phyloP scores from a whole-genome alignment of 2,888 invertebrate species.

The Hemithea aestivaria region DNA sequence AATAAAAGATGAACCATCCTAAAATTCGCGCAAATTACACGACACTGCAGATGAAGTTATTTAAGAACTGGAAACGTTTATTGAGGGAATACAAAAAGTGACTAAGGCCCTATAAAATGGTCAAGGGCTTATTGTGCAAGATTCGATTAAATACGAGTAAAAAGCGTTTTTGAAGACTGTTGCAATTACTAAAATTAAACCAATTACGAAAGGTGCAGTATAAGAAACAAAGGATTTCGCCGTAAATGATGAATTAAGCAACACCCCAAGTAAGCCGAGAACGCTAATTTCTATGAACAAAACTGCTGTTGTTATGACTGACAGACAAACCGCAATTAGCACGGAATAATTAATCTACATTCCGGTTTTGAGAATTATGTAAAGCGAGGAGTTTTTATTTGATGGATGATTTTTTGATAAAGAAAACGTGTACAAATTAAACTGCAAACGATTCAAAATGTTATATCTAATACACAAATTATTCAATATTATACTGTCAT shows the following conservation, averaged over 20 bases:
- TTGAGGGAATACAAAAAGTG: constrained; percentile 11
- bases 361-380: constrained; percentile 12
- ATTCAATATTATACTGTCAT: too few species aligned
- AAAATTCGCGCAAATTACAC: constrained; percentile 38
- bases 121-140: constrained; percentile 12
- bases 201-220: constrained; percentile 21
- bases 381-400: neutral
- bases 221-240: constrained; percentile 33
- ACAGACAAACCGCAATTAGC: constrained; percentile 36
- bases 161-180: neutral
- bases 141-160: too few species aligned
- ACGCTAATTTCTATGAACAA: constrained; percentile 64
- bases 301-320: constrained; percentile 38
- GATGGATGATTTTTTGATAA: too few species aligned
- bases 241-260: constrained; percentile 49
- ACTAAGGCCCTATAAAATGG: constrained; percentile 8
- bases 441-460: too few species aligned
- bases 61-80: constrained; percentile 34
- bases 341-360: constrained; percentile 26
- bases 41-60: constrained; percentile 48
- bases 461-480: too few species aligned
- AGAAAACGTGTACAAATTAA: too few species aligned
- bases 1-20: constrained; percentile 38
- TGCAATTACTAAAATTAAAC: constrained; percentile 11
- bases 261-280: constrained; percentile 48